Percentiles rank a stretch among this genome's conserved stretches.
Conservation (phyloP, 2,113 vertebrate genomes). For the Ictalurus punctatus region DNA sequence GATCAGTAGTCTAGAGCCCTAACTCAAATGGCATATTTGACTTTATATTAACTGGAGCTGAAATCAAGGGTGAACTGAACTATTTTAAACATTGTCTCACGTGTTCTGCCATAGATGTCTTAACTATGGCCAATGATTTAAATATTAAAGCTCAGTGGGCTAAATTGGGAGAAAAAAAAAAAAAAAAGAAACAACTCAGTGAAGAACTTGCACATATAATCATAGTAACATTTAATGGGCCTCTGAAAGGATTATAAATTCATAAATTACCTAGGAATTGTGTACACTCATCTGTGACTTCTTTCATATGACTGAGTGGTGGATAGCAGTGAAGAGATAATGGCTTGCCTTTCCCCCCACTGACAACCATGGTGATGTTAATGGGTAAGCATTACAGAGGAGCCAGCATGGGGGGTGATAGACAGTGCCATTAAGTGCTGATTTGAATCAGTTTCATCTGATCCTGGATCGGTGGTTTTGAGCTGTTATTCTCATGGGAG, state of each 20-base stretch:
- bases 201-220: conserved; percentile 23
- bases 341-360: conserved; percentile 37
- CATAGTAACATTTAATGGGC: conserved; percentile 27
- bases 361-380: conserved; percentile 49
- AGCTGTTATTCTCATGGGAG: conserved; percentile 38
- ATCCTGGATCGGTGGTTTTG: conserved; percentile 17
- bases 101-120: conserved; percentile 1
- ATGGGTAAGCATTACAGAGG: conserved; percentile 45
- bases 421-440: conserved; percentile 47
- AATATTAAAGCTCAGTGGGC: background rate
- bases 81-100: background rate
- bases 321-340: conserved; percentile 44
- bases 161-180: background rate
- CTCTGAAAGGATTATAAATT: conserved; percentile 37
- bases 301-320: conserved; percentile 45
- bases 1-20: background rate
- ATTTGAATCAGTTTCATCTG: conserved; percentile 49
- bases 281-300: conserved; percentile 45
- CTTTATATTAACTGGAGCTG: background rate
- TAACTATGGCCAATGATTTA: conserved; percentile 27
- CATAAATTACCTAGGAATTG: conserved; percentile 45
- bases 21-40: background rate
- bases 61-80: background rate
- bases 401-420: conserved; percentile 32
- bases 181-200: background rate